Conservation (phyloP, 2,113 vertebrate species). For the pig (Sus scrofa) region DNA sequence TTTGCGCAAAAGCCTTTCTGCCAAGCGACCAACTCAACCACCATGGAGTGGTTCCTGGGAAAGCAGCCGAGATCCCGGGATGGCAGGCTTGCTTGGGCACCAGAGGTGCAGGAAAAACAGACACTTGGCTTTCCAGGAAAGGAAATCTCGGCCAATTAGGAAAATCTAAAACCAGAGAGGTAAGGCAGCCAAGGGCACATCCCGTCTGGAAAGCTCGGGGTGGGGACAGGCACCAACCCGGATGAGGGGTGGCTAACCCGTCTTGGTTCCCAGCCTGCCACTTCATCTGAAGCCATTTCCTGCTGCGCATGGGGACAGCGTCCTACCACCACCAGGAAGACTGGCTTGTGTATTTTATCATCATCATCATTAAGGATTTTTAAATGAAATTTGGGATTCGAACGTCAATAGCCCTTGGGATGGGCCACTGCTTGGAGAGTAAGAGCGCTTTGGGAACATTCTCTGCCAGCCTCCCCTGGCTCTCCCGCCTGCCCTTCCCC, state of each 20-base stretch:
- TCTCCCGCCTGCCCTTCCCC: rapidly evolving
- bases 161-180: not conserved
- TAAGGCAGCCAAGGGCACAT: rapidly evolving
- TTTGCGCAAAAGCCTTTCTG: not conserved
- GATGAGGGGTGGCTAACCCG: rapidly evolving
- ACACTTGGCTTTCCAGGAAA: slow-evolving; percentile 48
- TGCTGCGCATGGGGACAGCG: not conserved
- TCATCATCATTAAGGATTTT: not conserved
- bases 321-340: not conserved
- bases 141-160: not conserved
- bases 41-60: not conserved
- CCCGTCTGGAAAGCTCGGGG: not conserved
- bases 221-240: rapidly evolving
- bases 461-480: not conserved
- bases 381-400: not conserved
- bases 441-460: not conserved
- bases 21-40: not conserved
- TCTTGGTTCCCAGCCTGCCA: not conserved
- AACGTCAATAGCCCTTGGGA: not conserved
- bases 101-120: not conserved
- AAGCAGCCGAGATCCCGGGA: not conserved
- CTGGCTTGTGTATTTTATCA: not conserved
- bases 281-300: not conserved
- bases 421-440: not conserved
- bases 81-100: not conserved